Evolutionary conservation across 1,140 invertebrate species (phyloP), one percentile per base, ranked within the genome.

Genomic region (Campoletis sonorensis): DNA sequence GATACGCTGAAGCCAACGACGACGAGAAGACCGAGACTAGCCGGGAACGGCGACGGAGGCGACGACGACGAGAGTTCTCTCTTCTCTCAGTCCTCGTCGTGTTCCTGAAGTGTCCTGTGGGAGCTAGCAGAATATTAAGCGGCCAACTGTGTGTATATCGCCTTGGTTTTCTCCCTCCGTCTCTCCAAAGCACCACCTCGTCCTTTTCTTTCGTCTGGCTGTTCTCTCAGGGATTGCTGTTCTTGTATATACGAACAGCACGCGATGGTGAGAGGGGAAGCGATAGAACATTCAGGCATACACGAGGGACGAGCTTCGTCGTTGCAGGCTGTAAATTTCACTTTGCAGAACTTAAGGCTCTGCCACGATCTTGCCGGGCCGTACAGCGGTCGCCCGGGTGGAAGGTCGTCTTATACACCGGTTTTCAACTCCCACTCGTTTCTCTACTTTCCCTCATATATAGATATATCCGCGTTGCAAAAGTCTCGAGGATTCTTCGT

Each of bases 241-340:
- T 64, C n/a, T 27, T 64, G 21, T 64, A 64, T 26, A 23, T 7
- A 26, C 10, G 23, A 64, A 26, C 21, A 70, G 68, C 4, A 37
- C 16, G 30, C 21, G 76, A n/a, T n/a, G 27, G 54, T 23, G 54
- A 64, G 61, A 64, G 21, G 23, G 61, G 58, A 64, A 64, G 61
- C n/a, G 61, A 64, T n/a, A 26, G 23, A 64, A 26, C 61, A 64
- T 64, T 49, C 23, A 45, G 40, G 27, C 70, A 8, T 27, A 33
- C 33, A 70, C n/a, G n/a, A 40, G 64, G 30, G 33, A 76, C 61
- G 61, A 64, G 71, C 37, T 79, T 49, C 61, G 77, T 68, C 54
- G 72, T 68, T 67, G 40, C 72, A 79, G 58, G 80, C 84, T 88
- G 88, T 88, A 90, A 91, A 91, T 91, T 91, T 90, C 89, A 91